Evolutionary conservation across 2,797 vertebrate genomes (phyloP), one percentile per base, ranked within the genome.

Genomic region (Mormyrops attenuatus): DNA sequence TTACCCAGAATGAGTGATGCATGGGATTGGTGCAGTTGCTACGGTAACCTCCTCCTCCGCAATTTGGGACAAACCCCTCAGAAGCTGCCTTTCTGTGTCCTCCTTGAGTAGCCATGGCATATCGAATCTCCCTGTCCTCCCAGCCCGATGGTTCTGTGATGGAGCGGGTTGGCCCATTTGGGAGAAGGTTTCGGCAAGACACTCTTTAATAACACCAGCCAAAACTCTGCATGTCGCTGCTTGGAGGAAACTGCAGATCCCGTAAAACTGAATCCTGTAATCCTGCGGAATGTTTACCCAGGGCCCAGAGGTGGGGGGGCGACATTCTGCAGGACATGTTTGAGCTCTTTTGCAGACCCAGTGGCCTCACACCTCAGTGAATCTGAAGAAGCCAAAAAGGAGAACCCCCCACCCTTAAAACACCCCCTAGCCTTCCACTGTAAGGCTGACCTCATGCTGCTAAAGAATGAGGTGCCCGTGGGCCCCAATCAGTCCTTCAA

Each of bases 211-310:
- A 89, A 91, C 89, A 91, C 91, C 90, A 90, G 89, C 90, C 92
- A 89, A 91, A 91, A 90, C 91, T 90, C 90, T 90, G 91, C 91
- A 91, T 89, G 90, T 90, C 88, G 66, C 80, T 87, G 90, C 80
- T 92, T 91, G 87, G 60, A 53, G 85, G 89, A 91, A 91, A 91
- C 90, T 90, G 90, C 90, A 89, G 91, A 90, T 88, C 92, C 91
- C 90, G 91, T 93, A 91, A 93, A 91, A 88, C 88, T 57, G 89
- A 92, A 93, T 92, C 91, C 90, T 87, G 77, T 90, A 91, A 92
- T 84, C 90, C 85, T 88, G 88, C 47, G 73, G 52, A 53, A 87
- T 91, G 89, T 92, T 92, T 93, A 89, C 87, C 92, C 90, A 90
- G 89, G 89, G 22, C 90, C 9, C 17, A 26, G 85, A 50, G 84